Evolutionary conservation across 23 tunicate genomes (phyloP).

Genomic region (Halocynthia aurantium): DNA sequence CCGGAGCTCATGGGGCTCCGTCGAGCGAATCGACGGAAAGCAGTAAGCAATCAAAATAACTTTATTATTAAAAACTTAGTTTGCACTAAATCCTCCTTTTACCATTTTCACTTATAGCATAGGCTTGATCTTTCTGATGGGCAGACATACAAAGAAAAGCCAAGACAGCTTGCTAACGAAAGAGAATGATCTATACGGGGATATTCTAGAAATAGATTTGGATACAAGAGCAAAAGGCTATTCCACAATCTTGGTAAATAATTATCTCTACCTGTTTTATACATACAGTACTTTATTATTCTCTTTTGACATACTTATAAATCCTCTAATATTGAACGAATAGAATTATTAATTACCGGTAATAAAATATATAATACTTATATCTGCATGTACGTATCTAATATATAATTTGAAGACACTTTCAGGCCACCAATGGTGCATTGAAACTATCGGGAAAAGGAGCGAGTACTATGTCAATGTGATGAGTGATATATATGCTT

Average conservation of each 20-base stretch:
- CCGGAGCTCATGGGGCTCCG: conserved; percentile 62
- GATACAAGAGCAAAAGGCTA: not conserved
- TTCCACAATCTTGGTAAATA: not conserved
- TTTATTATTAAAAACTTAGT: not conserved
- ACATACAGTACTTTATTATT: not conserved
- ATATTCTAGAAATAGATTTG: conserved; percentile 59
- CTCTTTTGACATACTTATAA: not conserved
- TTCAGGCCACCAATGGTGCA: conserved; percentile 3
- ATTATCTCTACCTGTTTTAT: too few relatives aligned
- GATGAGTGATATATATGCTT: not conserved
- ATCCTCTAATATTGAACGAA: too few relatives aligned
- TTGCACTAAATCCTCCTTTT: too few relatives aligned
- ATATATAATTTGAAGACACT: not conserved
- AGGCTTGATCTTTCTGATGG: conserved; percentile 64
- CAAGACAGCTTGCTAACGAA: conserved; percentile 15
- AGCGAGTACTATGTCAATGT: not conserved
- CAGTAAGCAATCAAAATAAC: conserved; percentile 15
- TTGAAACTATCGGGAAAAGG: not conserved
- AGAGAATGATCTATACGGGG: conserved; percentile 68
- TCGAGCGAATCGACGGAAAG: conserved; percentile 25
- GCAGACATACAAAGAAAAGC: conserved; percentile 7
- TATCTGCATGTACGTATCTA: too few relatives aligned
- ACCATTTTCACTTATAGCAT: conserved; percentile 16
- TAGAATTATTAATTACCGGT: too few relatives aligned
- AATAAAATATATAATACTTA: too few relatives aligned